Percentiles rank a stretch among this genome's conserved stretches.
Evolutionary conservation across 2,113 vertebrate species (phyloP).

Genomic region (Pomatostomus ruficeps): DNA sequence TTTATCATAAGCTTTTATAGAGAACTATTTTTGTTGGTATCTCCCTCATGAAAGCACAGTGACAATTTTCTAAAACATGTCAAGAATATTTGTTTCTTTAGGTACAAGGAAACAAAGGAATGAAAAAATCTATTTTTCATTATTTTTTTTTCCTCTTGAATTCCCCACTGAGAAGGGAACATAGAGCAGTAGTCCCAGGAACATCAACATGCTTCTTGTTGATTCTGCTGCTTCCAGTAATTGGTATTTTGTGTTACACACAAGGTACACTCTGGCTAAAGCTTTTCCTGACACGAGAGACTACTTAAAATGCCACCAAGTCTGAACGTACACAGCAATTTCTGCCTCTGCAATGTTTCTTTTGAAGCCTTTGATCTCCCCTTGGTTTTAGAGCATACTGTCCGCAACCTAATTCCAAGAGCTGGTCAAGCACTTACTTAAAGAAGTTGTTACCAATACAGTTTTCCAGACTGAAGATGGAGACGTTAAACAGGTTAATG

Average conservation of each 20-base stretch:
- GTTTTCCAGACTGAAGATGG: neutral
- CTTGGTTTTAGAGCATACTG: neutral
- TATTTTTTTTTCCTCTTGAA: neutral
- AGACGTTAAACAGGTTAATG: neutral
- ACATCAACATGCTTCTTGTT: neutral
- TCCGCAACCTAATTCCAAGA: neutral
- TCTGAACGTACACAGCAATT: neutral
- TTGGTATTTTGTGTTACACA: neutral
- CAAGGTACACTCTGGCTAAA: neutral
- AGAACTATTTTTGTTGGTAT: neutral
- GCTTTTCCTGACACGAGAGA: neutral
- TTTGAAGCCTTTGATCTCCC: neutral
- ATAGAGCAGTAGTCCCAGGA: neutral
- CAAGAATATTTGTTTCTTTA: neutral
- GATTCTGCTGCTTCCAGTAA: neutral
- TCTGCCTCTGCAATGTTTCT: neutral
- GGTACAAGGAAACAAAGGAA: neutral
- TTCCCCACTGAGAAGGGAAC: neutral
- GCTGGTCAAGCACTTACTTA: neutral
- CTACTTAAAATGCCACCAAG: neutral
- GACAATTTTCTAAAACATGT: neutral
- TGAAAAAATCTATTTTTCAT: neutral
- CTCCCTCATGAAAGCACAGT: neutral
- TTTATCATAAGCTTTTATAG: neutral
- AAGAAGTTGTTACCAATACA: neutral